A percentile compares a stretch with the other conserved stretches of the same genome.
Evolutionary conservation across 2,888 invertebrate genomes (phyloP).

Genomic region (Parthenolecanium corni): DNA sequence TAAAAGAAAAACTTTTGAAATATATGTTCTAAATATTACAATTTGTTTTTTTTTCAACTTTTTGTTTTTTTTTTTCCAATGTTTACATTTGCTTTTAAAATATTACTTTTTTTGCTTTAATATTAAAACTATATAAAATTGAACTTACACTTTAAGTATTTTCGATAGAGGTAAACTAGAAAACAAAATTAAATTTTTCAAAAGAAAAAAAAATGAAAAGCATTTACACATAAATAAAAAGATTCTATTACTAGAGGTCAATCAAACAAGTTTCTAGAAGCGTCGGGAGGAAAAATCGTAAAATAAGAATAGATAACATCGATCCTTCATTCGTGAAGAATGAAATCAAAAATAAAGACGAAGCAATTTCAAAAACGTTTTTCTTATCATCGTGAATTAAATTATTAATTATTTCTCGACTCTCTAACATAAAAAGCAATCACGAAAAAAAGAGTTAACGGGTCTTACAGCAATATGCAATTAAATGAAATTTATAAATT

Average conservation of each 20-base stretch:
- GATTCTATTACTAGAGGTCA: slow-evolving; percentile 16
- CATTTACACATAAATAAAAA: slow-evolving; percentile 14
- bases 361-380: slow-evolving; percentile 1
- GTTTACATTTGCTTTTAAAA: neutral
- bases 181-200: slow-evolving; percentile 10
- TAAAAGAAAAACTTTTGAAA: neutral
- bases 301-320: neutral
- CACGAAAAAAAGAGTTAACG: no score
- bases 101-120: slow-evolving; percentile 3
- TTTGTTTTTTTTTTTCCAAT: neutral
- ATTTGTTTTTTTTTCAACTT: no score
- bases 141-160: slow-evolving; percentile 20
- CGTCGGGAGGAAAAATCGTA: neutral
- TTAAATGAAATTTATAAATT: no score
- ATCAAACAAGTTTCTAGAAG: neutral
- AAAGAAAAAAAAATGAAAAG: neutral
- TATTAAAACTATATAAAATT: slow-evolving; percentile 17
- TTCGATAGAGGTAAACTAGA: slow-evolving; percentile 9
- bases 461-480: no score
- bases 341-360: neutral
- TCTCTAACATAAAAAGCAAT: no score
- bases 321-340: no score
- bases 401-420: no score
- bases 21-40: no score
- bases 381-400: no score